Percentiles rank a stretch among this genome's conserved stretches.
These are phyloP conservation scores for Anolis sagrei DNA, from an alignment of 2,113 vertebrate species.

Conservation along the genomic window DNA sequence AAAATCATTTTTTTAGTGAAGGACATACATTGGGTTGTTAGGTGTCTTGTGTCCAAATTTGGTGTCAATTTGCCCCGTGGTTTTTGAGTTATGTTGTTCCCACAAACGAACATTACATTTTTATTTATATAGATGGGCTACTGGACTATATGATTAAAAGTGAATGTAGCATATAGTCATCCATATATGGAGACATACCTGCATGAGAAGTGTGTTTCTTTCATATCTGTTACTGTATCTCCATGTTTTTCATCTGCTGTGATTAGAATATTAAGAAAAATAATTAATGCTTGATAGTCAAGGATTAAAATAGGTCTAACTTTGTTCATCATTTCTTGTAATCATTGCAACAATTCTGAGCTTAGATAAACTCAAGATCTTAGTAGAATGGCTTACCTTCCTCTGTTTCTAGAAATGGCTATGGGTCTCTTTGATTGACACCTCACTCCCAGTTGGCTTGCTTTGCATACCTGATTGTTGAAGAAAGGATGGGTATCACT, in stretches of 20 bases:
- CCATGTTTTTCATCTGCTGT: neutral
- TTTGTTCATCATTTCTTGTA: neutral
- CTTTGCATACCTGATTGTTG: neutral
- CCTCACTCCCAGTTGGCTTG: no score
- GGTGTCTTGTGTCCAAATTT: no score
- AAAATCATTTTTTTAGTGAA: no score
- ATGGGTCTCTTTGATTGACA: no score
- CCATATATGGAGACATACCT: neutral
- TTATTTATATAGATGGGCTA: neutral
- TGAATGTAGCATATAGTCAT: neutral
- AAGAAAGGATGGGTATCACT: fast-evolving
- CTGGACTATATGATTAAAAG: neutral
- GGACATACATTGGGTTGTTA: no score
- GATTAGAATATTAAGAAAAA: neutral
- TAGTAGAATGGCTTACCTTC: no score
- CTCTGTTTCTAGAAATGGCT: neutral
- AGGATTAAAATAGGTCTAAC: neutral
- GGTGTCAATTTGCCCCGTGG: no score
- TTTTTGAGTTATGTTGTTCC: no score
- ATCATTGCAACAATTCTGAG: neutral
- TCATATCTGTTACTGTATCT: neutral
- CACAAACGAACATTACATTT: no score
- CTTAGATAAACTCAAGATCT: no score
- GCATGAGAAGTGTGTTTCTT: neutral
- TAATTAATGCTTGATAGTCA: no score